Base-by-base conservation (phyloP, 2,113 vertebrate genomes). In the Excalfactoria chinensis region DNA sequence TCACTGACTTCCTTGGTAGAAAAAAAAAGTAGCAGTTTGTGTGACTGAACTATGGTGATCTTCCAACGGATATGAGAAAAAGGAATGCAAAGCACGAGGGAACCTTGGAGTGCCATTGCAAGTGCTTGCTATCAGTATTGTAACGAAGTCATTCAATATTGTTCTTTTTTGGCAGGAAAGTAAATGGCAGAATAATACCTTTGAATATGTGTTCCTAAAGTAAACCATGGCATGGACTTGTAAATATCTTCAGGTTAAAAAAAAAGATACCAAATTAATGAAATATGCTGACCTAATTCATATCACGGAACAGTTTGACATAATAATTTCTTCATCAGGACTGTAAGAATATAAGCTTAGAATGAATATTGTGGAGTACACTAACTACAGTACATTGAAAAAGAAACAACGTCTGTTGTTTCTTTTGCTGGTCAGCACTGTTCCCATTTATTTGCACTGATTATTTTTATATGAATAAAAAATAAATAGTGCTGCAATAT, bases 401-500 rank as follows among this genome's bases (percentile, higher is more conserved):
- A 67, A 6, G 2, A 63, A 75, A 82, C 78, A 43, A 26, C 1
- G 18, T 15, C 46, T 14, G 25, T 53, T 63, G 20, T 30, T 92
- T 66, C 77, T 75, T 69, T 43, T 87, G 37, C 21, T 86, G 67
- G 79, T 83, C 79, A 73, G 19, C n/a, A 70, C 72, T 94, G 59
- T 37, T 89, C 2, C 55, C 63, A 18, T 53, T 88, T 91, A 58
- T 84, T 77, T 78, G 21, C 84, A 55, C 4, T 32, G 87, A 94
- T 95, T 67, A 56, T 30, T 93, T 94, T 82, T 67, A 59, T 69
- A 58, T 69, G 20, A 78, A 76, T 58, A 62, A 25, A 62, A 80
- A 32, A 69, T 79, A 74, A 72, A 46, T 11, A 82, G 43, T 68
- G 43, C 44, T 81, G 35, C n/a, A 74, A 26, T 92, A 86, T 84